Percentiles rank a stretch among this genome's conserved stretches.
phyloP scores from a whole-genome alignment of 2,888 invertebrate genomes.

The Encarsia formosa region DNA sequence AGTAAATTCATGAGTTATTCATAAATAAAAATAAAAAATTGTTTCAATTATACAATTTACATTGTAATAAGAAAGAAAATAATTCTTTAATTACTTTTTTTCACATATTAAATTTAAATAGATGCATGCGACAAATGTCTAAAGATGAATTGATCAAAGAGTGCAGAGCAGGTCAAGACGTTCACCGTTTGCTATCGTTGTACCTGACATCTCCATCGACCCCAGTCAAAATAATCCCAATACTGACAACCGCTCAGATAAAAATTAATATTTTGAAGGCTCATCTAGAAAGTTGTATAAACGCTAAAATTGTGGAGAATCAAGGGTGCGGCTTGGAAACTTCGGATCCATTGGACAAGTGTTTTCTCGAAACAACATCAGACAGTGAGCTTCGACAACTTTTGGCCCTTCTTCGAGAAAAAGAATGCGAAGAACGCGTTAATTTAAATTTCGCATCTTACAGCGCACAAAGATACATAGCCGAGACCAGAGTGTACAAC shows the following conservation, averaged over 20 bases:
- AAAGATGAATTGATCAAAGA: conserved; percentile 44
- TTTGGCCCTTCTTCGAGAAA: conserved; percentile 36
- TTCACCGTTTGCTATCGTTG: conserved; percentile 43
- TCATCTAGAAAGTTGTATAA: conserved; percentile 39
- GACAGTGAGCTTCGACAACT: conserved; percentile 43
- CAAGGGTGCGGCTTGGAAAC: conserved; percentile 34
- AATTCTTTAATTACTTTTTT: too few species aligned
- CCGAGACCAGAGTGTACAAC: conserved; percentile 38
- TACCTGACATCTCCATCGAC: conserved; percentile 41
- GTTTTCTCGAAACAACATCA: conserved; percentile 36
- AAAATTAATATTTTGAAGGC: conserved; percentile 44
- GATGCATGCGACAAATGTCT: conserved; percentile 25
- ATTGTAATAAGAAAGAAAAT: too few species aligned
- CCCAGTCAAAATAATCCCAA: conserved; percentile 38
- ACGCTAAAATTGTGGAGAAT: conserved; percentile 37
- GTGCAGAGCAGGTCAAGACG: conserved; percentile 39
- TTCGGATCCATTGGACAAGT: conserved; percentile 33
- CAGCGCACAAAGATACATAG: conserved; percentile 39
- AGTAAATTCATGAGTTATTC: too few species aligned
- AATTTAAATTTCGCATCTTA: conserved; percentile 42
- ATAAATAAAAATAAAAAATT: too few species aligned
- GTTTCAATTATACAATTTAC: too few species aligned
- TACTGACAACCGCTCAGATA: conserved; percentile 42
- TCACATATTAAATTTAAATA: too few species aligned
- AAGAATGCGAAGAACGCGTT: conserved; percentile 43